Evolutionary conservation across 2,888 invertebrate genomes (phyloP).

Genomic region (Teinopalpus imperialis): DNA sequence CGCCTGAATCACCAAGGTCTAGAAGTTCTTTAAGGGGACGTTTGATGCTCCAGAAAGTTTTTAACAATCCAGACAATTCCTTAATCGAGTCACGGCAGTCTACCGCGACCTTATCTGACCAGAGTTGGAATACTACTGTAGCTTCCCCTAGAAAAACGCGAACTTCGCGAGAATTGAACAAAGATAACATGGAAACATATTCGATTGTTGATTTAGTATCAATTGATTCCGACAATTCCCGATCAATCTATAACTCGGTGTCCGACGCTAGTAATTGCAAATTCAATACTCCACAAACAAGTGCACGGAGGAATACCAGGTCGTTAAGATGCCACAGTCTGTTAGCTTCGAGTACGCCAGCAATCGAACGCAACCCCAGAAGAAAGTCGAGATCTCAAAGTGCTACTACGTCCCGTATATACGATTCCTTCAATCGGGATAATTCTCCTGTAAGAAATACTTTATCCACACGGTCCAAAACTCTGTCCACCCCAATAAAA

Average conservation of each 20-base stretch:
- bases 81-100: conserved; percentile 28
- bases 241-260: conserved; percentile 52
- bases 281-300: conserved; percentile 45
- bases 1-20: not conserved
- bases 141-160: conserved; percentile 39
- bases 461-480: conserved; percentile 40
- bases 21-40: conserved; percentile 24
- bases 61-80: conserved; percentile 31
- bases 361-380: not conserved
- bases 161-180: conserved; percentile 35
- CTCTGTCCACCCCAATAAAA: conserved; percentile 48
- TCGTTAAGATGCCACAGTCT: conserved; percentile 41
- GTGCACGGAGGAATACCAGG: conserved; percentile 38
- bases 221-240: conserved; percentile 47
- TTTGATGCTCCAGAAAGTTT: conserved; percentile 43
- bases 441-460: not conserved
- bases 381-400: not conserved
- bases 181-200: conserved; percentile 51
- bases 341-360: conserved; percentile 54
- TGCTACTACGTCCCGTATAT: not conserved
- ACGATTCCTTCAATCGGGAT: not conserved
- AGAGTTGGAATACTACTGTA: conserved; percentile 33
- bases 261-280: conserved; percentile 33
- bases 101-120: conserved; percentile 34
- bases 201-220: conserved; percentile 69